phyloP scores from a whole-genome alignment of 2,888 invertebrate genomes.

The Hyppa rectilinea region DNA sequence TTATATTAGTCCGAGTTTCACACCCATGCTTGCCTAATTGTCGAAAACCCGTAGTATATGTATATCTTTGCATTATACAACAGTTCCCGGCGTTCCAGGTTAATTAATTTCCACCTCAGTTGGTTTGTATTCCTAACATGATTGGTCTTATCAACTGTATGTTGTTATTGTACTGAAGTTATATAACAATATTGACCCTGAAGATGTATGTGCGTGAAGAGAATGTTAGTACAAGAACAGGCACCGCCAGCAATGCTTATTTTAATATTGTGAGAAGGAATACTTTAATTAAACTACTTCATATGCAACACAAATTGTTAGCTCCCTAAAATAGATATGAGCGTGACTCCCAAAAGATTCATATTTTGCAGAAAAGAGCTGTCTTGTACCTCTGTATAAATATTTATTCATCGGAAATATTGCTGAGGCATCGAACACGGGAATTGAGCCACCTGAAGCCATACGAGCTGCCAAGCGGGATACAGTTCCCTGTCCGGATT shows the following conservation, averaged over 20 bases:
- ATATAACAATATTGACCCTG: conserved; percentile 2
- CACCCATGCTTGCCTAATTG: conserved; percentile 2
- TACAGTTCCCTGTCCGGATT: conserved; percentile 30
- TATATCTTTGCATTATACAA: conserved; percentile 10
- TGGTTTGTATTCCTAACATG: conserved; percentile 27
- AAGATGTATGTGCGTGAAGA: neutral
- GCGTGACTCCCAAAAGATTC: no score
- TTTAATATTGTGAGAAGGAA: neutral
- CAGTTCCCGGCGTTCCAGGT: neutral
- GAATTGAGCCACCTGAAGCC: conserved; percentile 35
- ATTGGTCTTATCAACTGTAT: conserved; percentile 24
- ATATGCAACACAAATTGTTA: no score
- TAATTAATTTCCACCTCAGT: conserved; percentile 33
- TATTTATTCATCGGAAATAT: conserved; percentile 52
- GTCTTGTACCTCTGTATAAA: conserved; percentile 24
- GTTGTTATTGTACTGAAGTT: conserved; percentile 17
- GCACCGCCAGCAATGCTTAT: neutral
- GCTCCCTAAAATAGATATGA: no score
- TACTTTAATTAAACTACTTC: neutral
- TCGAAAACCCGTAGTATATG: neutral
- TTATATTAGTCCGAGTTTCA: neutral
- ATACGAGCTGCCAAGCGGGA: conserved; percentile 16
- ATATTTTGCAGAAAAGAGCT: neutral
- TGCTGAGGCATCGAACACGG: conserved; percentile 29
- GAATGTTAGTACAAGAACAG: neutral